These are phyloP conservation scores for Ectemnius cavifrons DNA, from an alignment of 2,888 invertebrate genomes.

Conservation along the genomic window DNA sequence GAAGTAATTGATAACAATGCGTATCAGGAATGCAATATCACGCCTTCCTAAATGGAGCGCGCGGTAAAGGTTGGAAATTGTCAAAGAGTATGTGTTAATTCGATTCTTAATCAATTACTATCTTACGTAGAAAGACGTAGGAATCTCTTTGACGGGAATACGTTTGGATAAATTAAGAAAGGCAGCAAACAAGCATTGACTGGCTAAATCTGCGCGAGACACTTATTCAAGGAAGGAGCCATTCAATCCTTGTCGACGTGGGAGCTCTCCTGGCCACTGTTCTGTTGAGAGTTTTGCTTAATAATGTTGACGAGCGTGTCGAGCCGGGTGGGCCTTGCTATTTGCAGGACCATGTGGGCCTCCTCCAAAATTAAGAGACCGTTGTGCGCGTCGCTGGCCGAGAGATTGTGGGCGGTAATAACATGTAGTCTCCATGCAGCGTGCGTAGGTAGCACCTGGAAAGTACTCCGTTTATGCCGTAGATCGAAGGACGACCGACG, in stretches of 20 bases:
- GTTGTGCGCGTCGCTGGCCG: constrained; percentile 81
- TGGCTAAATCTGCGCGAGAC: too few relatives aligned
- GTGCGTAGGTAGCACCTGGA: constrained; percentile 79
- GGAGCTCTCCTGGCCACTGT: constrained; percentile 39
- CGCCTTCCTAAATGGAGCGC: too few relatives aligned
- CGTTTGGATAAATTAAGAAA: too few relatives aligned
- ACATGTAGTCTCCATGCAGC: constrained; percentile 83
- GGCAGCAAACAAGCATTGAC: too few relatives aligned
- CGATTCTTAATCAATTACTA: too few relatives aligned
- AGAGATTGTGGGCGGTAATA: constrained; percentile 80
- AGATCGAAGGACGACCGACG: neutral
- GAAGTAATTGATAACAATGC: too few relatives aligned
- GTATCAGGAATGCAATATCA: too few relatives aligned
- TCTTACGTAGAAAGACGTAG: too few relatives aligned
- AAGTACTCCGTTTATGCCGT: neutral
- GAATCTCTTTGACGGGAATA: too few relatives aligned
- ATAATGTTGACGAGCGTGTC: constrained; percentile 69
- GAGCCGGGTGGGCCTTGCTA: constrained; percentile 65
- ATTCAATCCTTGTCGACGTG: constrained; percentile 51
- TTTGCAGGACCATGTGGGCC: constrained; percentile 81
- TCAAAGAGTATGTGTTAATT: too few relatives aligned
- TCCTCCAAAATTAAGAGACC: constrained; percentile 83
- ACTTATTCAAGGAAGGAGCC: too few relatives aligned
- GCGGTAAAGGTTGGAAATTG: too few relatives aligned
- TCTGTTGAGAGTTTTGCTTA: constrained; percentile 66